Base-by-base conservation (phyloP, 1,140 invertebrate species). In the Latrodectus geometricus region DNA sequence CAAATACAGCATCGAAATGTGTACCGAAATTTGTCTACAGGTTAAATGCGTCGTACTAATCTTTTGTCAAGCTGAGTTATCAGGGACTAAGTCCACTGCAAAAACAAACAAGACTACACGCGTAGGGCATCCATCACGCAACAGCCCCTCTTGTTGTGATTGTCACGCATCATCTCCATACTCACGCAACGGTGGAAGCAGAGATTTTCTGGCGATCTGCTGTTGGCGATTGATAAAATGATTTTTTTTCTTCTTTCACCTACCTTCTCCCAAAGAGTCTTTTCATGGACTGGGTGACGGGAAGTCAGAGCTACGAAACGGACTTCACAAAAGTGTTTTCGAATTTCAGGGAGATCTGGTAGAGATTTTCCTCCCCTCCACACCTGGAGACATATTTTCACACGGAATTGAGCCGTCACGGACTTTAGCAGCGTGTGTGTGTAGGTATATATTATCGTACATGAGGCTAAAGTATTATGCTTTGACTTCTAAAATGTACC, bases 351-450 rank as follows among this genome's bases (percentile, higher is more conserved):
- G 61, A 75, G 74, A 75, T 75, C 52, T 17, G 4, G 11, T 48
- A 50, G 61, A 75, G 74, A 75, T 75, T 49, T 17, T 9, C 70
- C 5, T 17, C 74, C 49, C 20, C 11, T n/a, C 72, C 72, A 54
- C 76, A 78, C 76, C 76, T 78, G 76, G 76, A 78, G 76, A 78
- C 76, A 78, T 78, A 78, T 78, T 78, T 78, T 78, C 76, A 78
- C 76, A 78, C 76, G 76, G 76, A 61, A 78, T 78, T 78, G 76
- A 78, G 76, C 21, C 76, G 76, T 78, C 76, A 61, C 54, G 56
- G 15, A 21, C 74, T 61, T 17, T 21, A n/a, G 21, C 23, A 20
- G 52, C 52, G 74, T 61, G 52, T 75, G 52, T 75, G 74, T 61
- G 11, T 61, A 61, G 54, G 54, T 54, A 54, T 76, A 35, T 56